A percentile compares a stretch with the other conserved stretches of the same genome.
Conservation (phyloP, 2,888 invertebrate species). For the Digitonthophagus gazella region DNA sequence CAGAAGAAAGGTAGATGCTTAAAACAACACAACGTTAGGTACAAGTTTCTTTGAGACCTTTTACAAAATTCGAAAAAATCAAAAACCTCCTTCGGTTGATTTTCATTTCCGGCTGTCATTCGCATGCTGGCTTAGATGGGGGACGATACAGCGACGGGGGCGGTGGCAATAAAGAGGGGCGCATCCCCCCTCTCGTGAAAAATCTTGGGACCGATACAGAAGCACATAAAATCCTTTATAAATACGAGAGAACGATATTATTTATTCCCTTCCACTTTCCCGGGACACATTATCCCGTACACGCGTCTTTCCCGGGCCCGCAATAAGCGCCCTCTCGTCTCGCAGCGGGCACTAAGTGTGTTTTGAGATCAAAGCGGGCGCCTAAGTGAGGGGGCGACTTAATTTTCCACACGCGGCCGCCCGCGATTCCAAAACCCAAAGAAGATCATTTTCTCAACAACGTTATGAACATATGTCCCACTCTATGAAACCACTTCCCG, state of each 20-base stretch:
- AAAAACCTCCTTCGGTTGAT: slow-evolving; percentile 4
- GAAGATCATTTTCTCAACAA: not conserved
- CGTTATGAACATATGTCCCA: no score
- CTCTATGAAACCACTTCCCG: no score
- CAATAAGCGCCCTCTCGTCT: slow-evolving; percentile 42
- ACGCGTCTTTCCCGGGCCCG: slow-evolving; percentile 2
- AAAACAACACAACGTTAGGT: no score
- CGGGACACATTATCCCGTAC: slow-evolving; percentile 15
- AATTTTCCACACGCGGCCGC: slow-evolving; percentile 17
- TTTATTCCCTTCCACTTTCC: slow-evolving; percentile 11
- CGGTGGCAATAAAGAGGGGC: slow-evolving; percentile 4
- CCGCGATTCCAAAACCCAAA: not conserved
- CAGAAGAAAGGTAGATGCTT: no score
- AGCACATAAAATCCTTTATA: slow-evolving; percentile 15
- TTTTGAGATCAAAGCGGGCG: slow-evolving; percentile 50
- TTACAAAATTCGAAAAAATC: no score
- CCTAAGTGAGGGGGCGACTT: slow-evolving; percentile 20
- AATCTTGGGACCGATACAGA: slow-evolving; percentile 11
- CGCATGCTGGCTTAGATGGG: not conserved
- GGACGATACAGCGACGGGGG: not conserved
- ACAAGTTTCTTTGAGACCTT: no score
- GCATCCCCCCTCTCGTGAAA: not conserved
- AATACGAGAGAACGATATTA: slow-evolving; percentile 15
- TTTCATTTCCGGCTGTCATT: slow-evolving; percentile 14
- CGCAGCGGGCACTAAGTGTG: slow-evolving; percentile 52